Evolutionary conservation across 2,797 vertebrate species (phyloP).

Genomic region (Urocyon cinereoargenteus): DNA sequence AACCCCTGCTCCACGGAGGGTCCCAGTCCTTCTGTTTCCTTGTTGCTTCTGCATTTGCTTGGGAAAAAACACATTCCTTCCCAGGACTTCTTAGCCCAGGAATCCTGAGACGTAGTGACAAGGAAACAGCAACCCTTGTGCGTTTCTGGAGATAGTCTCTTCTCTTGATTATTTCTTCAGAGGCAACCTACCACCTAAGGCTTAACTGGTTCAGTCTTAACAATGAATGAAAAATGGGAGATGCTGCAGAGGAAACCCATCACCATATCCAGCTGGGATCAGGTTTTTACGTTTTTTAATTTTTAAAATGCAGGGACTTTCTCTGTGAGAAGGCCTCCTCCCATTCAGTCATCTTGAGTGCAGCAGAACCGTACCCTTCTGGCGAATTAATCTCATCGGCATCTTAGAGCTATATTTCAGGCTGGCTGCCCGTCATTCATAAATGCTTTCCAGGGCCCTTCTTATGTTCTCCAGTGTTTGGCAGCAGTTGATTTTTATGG

Average conservation of each 20-base stretch:
- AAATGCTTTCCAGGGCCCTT: not conserved
- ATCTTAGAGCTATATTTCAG: not conserved
- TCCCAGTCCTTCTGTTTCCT: not conserved
- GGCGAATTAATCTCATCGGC: not conserved
- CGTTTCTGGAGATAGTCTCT: not conserved
- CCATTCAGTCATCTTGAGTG: not conserved
- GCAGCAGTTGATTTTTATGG: not conserved
- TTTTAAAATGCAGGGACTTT: not conserved
- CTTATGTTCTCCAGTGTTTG: not conserved
- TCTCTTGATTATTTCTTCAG: constrained; percentile 47
- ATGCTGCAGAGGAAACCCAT: not conserved
- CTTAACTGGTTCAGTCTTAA: constrained; percentile 3
- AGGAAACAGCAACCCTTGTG: not conserved
- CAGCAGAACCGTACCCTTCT: not conserved
- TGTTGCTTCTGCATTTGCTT: constrained; percentile 12
- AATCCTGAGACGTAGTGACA: not conserved
- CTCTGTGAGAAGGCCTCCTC: not conserved
- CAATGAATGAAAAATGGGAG: constrained; percentile 58
- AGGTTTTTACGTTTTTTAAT: not conserved
- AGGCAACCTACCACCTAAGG: not conserved
- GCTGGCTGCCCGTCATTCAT: not conserved
- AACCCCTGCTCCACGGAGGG: no score
- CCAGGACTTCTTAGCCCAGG: not conserved
- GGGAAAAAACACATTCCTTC: not conserved
- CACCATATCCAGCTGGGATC: not conserved